Base-by-base conservation (phyloP, 1,140 invertebrate species). In the Hycleus phaleratus region DNA sequence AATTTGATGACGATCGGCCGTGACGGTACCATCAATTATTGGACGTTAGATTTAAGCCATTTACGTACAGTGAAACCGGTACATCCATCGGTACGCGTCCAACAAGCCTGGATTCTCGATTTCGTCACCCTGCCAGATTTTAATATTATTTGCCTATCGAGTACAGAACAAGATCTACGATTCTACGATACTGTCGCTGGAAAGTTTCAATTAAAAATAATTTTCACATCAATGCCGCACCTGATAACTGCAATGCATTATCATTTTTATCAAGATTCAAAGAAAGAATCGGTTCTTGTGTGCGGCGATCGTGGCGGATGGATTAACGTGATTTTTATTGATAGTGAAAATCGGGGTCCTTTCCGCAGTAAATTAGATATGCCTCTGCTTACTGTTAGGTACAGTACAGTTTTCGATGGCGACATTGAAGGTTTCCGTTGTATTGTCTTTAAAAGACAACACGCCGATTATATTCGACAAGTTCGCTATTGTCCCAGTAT, bases 181-280 rank as follows among this genome's bases (percentile, higher is more conserved):
- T 87, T 88, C 71, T 87, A 87, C 66, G 85, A 88, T 63, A 84
- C 81, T 9, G 82, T 81, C 1, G 85, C 82, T 4, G 81, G 79
- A 25, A 85, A 84, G 42, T 87, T 87, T 68, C 81, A 81, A 25
- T 69, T 86, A 8, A 77, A 84, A 49, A 78, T 86, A 38, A 68
- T 71, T 72, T 78, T 83, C 26, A 76, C 75, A 5, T 81, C 78
- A 42, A 71, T 82, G 63, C 78, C 82, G 4, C 75, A 75, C 60
- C 80, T 78, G 66, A 75, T 75, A 8, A 76, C 65, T 54, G 78
- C 78, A 3, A 84, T 87, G 82, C 69, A 78, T 63, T 88, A 87
- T 67, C 76, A 79, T 50, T 86, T 85, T 64, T 73, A 76, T 64
- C 70, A 74, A 55, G 77, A 81, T 59, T 64, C 71, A 0, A 77